Base-by-base conservation (phyloP, 2,113 vertebrate species). In the Pheucticus melanocephalus region DNA sequence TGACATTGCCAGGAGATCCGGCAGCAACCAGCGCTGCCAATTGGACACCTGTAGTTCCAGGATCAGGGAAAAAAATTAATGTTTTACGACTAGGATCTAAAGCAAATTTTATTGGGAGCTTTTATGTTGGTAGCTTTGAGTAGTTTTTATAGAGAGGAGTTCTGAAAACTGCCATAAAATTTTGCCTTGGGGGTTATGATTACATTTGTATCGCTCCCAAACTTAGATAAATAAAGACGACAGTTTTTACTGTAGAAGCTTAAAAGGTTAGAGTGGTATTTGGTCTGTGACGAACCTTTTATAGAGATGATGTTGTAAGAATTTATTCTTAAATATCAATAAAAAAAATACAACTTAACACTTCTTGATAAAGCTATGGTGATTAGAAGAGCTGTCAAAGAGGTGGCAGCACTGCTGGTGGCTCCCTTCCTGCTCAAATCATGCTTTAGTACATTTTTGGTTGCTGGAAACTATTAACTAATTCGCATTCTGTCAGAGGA, bases 201-300 rank as follows among this genome's bases (percentile, higher is more conserved):
- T 98, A 96, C 97, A 98, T 98, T 98, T 98, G 98, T 98, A 98
- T 98, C 96, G 98, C 95, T 92, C 96, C 95, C 96, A 97, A 98
- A 98, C 97, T 98, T 98, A 90, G 85, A 98, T 98, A 98, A 98
- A 98, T 98, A 98, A 98, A 98, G 97, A 97, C 82, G 98, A 98
- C 98, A 98, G 97, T 88, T 98, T 98, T 98, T 98, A 98, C 97
- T 98, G 97, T 96, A 69, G 97, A 97, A 97, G 97, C 97, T 98
- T 98, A 98, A 98, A 98, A 98, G 98, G 98, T 98, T 98, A 98
- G 96, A 98, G 94, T 88, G 63, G 95, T 97, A 96, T 98, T 98
- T 97, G 98, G 95, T 97, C 82, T 97, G 92, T 95, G 97, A 98
- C 97, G 97, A 98, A 97, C 97, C 96, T 97, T 98, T 98, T 98